phyloP scores from a whole-genome alignment of 2,113 vertebrate genomes.

The Rhabdornis inornatus region DNA sequence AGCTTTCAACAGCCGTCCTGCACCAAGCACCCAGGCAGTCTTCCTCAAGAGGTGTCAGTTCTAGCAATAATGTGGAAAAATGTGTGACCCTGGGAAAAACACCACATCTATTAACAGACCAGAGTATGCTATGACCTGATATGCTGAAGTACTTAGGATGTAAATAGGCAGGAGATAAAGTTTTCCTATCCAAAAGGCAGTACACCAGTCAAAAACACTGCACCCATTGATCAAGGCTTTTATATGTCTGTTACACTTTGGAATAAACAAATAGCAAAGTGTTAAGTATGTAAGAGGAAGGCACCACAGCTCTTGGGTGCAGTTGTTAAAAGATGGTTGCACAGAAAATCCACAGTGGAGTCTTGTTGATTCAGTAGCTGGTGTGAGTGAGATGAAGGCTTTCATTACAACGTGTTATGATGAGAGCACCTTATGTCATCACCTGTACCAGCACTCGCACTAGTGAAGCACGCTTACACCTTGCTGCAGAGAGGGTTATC shows the following conservation, averaged over 20 bases:
- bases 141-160: background rate
- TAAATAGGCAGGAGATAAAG: background rate
- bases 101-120: background rate
- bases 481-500: background rate
- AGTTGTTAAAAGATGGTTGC: background rate
- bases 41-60: background rate
- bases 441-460: background rate
- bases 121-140: background rate
- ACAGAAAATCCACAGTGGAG: background rate
- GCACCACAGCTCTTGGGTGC: background rate
- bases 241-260: background rate
- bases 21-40: background rate
- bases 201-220: background rate
- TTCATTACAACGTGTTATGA: background rate
- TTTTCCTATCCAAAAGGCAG: background rate
- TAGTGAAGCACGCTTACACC: background rate
- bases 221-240: fast-evolving
- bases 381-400: background rate
- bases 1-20: fast-evolving
- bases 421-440: background rate
- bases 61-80: background rate
- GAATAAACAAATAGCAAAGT: background rate
- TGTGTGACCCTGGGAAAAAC: background rate
- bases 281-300: background rate
- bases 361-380: fast-evolving